Conservation (phyloP, 2,888 invertebrate species). For the Drosophila mayaguana region DNA sequence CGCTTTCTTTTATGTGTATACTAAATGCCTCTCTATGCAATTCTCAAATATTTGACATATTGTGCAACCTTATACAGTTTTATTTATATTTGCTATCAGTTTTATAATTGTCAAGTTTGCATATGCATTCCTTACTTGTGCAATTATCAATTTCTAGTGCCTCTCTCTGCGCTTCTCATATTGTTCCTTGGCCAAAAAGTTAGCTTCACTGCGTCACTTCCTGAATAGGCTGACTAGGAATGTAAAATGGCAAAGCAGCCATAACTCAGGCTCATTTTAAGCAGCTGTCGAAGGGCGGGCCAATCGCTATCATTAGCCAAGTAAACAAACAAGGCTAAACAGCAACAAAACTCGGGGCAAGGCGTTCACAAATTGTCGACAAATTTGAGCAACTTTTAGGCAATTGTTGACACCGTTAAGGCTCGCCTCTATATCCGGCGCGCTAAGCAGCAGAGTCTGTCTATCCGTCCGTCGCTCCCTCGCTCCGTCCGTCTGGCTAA, state of each 20-base stretch:
- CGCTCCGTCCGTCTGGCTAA: conserved; percentile 59
- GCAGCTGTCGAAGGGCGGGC: conserved; percentile 45
- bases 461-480: conserved; percentile 18
- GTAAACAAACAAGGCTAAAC: conserved; percentile 9
- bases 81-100: too few species aligned
- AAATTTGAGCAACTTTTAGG: conserved; percentile 69
- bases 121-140: too few species aligned
- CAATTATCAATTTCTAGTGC: too few species aligned
- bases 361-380: conserved; percentile 65
- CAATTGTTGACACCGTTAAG: conserved; percentile 68
- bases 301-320: conserved; percentile 73
- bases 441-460: conserved; percentile 43
- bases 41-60: too few species aligned
- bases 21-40: too few species aligned
- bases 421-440: conserved; percentile 23
- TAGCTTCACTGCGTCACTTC: not conserved
- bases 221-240: too few species aligned
- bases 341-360: not conserved
- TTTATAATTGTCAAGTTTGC: too few species aligned
- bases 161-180: not conserved
- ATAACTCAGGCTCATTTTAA: conserved; percentile 1
- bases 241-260: not conserved
- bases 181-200: not conserved
- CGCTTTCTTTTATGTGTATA: too few species aligned
- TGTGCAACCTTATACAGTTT: too few species aligned